Evolutionary conservation across 2,113 vertebrate species (phyloP), one percentile per base, ranked within the genome.

Genomic region (Orcinus orca): DNA sequence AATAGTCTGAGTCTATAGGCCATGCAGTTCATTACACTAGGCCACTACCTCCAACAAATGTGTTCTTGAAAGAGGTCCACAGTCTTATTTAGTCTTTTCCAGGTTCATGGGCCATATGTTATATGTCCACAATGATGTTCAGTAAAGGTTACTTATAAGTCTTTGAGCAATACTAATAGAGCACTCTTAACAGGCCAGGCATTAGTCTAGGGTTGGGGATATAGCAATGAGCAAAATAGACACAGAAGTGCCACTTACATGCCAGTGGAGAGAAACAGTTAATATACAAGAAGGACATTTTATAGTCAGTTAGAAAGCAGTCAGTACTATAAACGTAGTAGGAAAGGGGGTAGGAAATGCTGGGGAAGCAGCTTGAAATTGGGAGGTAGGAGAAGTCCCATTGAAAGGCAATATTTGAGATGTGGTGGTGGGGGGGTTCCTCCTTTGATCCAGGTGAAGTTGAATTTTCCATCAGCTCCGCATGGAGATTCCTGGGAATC

Each of bases 401-500:
- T 0, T 25, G 41, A 38, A 70, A 76, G 70, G 25, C 15, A 6
- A 13, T 44, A 17, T 86, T 73, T 38, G 50, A 71, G 67, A 88
- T 13, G 17, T 60, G 23, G 58, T 1, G 0, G 3, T 6, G 33
- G 20, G 4, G 36, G 25, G 10, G 13, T 20, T 4, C 21, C 17
- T 55, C 63, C 41, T 88, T 47, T 80, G 58, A 53, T 31, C 6
- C 31, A 41, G 36, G 25, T 31, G 62, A 82, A 36, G 33, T 38
- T 79, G 53, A 50, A 74, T 77, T 92, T 80, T 71, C 41, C 29
- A 63, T 13, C 14, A 50, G 26, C 25, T 62, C 6, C 33, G 31
- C 12, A 8, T 38, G 18, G 31, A 73, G 76, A 81, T 25, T 36
- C 12, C 6, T 70, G 9, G 20, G 7, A 31, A 20, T 15, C 31